Evolutionary conservation across 2,113 vertebrate genomes (phyloP).

Genomic region (Gymnobelideus leadbeateri): DNA sequence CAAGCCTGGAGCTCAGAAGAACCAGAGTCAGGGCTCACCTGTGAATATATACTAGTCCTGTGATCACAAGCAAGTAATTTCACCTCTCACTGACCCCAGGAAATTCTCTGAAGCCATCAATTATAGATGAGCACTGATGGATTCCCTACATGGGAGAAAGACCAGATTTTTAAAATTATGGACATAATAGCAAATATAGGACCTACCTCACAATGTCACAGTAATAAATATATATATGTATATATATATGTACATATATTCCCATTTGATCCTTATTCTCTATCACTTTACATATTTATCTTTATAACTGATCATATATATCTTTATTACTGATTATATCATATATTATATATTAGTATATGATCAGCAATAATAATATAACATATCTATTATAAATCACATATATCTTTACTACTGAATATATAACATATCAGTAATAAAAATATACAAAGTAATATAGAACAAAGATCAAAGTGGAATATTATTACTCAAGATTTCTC

Average conservation of each 20-base stretch:
- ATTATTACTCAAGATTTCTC: no score
- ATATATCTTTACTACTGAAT: no score
- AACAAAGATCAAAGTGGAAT: no score
- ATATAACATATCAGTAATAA: neutral
- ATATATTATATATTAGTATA: neutral
- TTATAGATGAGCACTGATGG: neutral
- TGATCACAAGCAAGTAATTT: neutral
- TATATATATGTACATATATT: no score
- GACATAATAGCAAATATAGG: neutral
- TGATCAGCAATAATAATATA: neutral
- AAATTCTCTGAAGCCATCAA: neutral
- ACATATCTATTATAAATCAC: no score
- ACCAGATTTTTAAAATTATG: neutral
- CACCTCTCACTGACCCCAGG: neutral
- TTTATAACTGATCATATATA: neutral
- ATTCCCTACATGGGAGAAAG: neutral
- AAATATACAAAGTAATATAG: neutral
- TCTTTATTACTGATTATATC: neutral
- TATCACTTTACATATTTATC: neutral
- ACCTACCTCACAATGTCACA: neutral
- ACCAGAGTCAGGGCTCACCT: neutral
- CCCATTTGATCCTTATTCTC: neutral
- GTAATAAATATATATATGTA: neutral
- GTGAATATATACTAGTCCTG: neutral
- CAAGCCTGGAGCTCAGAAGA: neutral